Base-by-base conservation (phyloP, 64 coral and sea anemone species). In the Cladopsammia gracilis region DNA sequence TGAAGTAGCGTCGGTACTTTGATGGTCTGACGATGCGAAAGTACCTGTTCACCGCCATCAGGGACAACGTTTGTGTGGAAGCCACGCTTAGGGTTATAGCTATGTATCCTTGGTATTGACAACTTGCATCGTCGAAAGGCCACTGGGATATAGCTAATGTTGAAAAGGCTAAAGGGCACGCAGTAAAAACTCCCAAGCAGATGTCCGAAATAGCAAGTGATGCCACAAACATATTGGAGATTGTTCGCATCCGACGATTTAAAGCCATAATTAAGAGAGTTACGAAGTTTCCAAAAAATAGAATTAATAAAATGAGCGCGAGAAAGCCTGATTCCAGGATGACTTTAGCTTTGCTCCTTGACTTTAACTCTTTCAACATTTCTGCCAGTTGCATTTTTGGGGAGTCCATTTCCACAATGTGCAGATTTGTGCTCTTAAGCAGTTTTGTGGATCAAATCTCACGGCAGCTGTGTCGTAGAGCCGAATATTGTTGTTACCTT, bases 171-270 rank as follows among this genome's bases (percentile, higher is more conserved):
- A 96, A 25, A 10, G 94, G 94, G 50, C 18, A 10, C 65, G 74
- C 74, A 3, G 85, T 92, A 5, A 81, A 19, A 5, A 59, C 59
- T 19, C 83, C 94, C 69, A 96, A 83, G 5, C 84, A 76, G 65
- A 96, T 59, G 70, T 96, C 95, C 1, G 95, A 89, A 25, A 96
- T 42, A 23, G 95, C 95, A 10, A 96, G 77, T 25, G 95, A 93
- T 9, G 83, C 77, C 23, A 96, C 68, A 62, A 96, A 70, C 19
- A 67, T 64, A 24, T 93, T 96, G n/a, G 95, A 76, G 11, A 89
- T 68, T 18, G 90, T 96, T 79, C 72, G 90, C 25, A 93, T 71
- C 5, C 59, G 76, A 16, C 88, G 60, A 23, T 90, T 90, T 7
- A 47, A 61, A 13, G 50, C 15, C 4, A 90, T 77, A 26, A 90